Conservation (phyloP, 2,888 invertebrate species). For the Hyppa rectilinea region DNA sequence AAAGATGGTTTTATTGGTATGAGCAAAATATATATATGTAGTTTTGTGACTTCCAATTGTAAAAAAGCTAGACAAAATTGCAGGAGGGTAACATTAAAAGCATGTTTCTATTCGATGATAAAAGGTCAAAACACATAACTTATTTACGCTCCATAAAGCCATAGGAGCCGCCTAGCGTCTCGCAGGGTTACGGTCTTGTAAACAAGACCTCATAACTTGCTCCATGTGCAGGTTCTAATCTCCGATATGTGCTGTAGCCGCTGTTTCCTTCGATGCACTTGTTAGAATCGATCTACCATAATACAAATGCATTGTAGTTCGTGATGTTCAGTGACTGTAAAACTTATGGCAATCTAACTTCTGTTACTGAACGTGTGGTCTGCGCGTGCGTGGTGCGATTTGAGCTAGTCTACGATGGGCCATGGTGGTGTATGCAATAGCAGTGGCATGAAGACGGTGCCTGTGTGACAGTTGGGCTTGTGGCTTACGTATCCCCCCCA, state of each 20-base stretch:
- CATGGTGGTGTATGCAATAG: background rate
- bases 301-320: slow-evolving; percentile 1
- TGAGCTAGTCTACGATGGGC: background rate
- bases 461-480: background rate
- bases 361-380: background rate
- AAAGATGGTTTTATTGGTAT: background rate
- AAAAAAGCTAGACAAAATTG: background rate
- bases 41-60: background rate
- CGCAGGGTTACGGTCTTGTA: slow-evolving; percentile 48
- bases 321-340: background rate
- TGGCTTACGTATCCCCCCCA: too few species aligned
- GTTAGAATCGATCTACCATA: slow-evolving; percentile 23
- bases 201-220: slow-evolving; percentile 45
- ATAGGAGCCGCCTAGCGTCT: slow-evolving; percentile 29
- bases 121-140: slow-evolving; percentile 43
- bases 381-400: background rate
- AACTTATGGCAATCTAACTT: background rate
- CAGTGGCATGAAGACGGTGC: background rate
- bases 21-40: too few species aligned
- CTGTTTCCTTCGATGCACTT: slow-evolving; percentile 46
- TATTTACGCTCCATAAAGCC: slow-evolving; percentile 54
- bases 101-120: slow-evolving; percentile 19
- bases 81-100: slow-evolving; percentile 12
- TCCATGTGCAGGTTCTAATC: slow-evolving; percentile 47
- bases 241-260: slow-evolving; percentile 41